phyloP scores from a whole-genome alignment of 2,888 invertebrate species.

The Pasiphila rectangulata region DNA sequence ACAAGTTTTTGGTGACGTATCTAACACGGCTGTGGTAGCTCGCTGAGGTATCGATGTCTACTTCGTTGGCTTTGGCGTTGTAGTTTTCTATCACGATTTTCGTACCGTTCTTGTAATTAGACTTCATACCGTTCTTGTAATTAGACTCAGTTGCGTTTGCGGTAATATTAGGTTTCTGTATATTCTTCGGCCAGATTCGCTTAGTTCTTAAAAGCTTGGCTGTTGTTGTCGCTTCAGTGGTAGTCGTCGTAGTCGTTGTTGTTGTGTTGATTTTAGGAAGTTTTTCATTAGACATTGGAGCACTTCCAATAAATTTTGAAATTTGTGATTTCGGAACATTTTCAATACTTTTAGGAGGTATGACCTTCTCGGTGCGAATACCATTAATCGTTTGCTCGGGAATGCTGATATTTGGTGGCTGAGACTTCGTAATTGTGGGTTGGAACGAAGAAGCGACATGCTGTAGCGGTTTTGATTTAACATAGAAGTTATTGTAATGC shows the following conservation, averaged over 20 bases:
- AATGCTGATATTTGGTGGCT: conserved; percentile 53
- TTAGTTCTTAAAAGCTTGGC: conserved; percentile 62
- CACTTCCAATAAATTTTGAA: too few species aligned
- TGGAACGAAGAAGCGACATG: conserved; percentile 54
- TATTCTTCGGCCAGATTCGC: conserved; percentile 70
- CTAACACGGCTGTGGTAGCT: conserved; percentile 44
- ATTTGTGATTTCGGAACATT: conserved; percentile 29
- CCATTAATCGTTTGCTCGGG: conserved; percentile 70
- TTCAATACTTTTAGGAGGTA: conserved; percentile 44
- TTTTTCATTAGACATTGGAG: too few species aligned
- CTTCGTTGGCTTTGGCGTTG: conserved; percentile 43
- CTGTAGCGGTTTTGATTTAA: conserved; percentile 47
- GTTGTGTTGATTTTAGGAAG: conserved; percentile 39
- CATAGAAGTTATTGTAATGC: conserved; percentile 43
- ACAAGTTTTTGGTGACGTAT: conserved; percentile 47
- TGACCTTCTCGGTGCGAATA: conserved; percentile 58
- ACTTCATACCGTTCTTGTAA: conserved; percentile 43
- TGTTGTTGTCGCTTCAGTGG: conserved; percentile 59
- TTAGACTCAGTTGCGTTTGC: conserved; percentile 42
- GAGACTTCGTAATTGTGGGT: conserved; percentile 50
- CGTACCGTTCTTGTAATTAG: conserved; percentile 42
- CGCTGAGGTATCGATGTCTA: conserved; percentile 50
- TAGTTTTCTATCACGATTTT: conserved; percentile 30
- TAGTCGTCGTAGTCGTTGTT: conserved; percentile 48
- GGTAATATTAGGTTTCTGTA: conserved; percentile 48